Evolutionary conservation across 2,113 vertebrate species (phyloP), one percentile per base, ranked within the genome.

Genomic region (Nothobranchius furzeri): DNA sequence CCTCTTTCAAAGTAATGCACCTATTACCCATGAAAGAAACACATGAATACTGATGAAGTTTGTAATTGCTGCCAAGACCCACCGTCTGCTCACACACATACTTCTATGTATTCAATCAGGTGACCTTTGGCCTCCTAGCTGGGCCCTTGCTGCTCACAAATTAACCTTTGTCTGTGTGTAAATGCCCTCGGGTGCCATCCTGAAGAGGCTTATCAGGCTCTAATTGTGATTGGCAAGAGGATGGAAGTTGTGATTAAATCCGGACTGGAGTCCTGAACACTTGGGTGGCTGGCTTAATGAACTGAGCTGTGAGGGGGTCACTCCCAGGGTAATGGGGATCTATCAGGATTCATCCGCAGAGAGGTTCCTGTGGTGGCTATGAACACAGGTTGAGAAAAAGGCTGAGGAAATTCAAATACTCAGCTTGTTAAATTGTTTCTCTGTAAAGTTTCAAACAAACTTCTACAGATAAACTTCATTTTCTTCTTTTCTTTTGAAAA

Each of bases 141-240:
- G n/a, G 78, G 67, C 68, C 84, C 73, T 82, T 65, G 75, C 77
- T 84, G 82, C 83, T 89, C 68, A 61, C 86, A 88, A 87, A 91
- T 92, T 92, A 92, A 92, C 91, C 90, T 87, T 83, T 87, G 82
- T 63, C 68, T 82, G 62, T 75, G 78, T 74, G 80, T 66, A 54
- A 72, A 71, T 70, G 79, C 85, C 76, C 70, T 53, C 12, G 40
- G 82, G 84, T 77, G 80, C 75, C 81, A 78, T 86, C 82, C 81
- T 70, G 56, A 73, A 82, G 84, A 76, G 84, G 85, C 69, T 87
- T 89, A 83, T 84, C 78, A 76, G 78, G 74, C 78, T 72, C 78
- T 90, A 86, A 92, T 91, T 90, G 86, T 90, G 89, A 92, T 91
- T 89, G 91, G 91, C 91, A 90, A 73, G 68, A 80, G 76, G 85